phyloP scores from a whole-genome alignment of 2,888 invertebrate species.

The Caenorhabditis macrosperma region DNA sequence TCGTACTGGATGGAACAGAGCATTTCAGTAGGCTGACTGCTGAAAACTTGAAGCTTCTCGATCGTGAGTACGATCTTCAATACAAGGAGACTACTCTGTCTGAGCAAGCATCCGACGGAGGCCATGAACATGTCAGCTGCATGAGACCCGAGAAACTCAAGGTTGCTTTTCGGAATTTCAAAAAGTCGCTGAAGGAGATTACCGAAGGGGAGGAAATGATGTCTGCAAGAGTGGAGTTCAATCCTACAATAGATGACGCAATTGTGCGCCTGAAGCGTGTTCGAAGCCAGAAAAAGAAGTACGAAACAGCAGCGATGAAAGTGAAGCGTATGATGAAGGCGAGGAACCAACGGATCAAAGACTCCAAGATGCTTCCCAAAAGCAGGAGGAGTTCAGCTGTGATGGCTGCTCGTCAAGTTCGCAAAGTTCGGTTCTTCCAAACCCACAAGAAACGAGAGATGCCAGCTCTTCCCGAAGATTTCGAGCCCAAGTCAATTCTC shows the following conservation, averaged over 20 bases:
- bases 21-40: constrained; percentile 11
- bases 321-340: constrained; percentile 1
- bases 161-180: neutral
- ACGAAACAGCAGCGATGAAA: constrained; percentile 10
- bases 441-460: neutral
- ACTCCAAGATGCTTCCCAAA: neutral
- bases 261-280: neutral
- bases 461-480: neutral
- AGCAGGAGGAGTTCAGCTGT: constrained; percentile 1
- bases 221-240: neutral
- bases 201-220: neutral
- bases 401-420: constrained; percentile 17
- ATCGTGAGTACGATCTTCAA: constrained; percentile 19
- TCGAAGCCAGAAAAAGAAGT: neutral
- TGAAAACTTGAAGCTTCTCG: constrained; percentile 17
- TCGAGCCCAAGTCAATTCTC: constrained; percentile 33
- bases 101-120: neutral
- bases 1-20: constrained; percentile 29
- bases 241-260: neutral
- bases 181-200: neutral
- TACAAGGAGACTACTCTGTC: neutral
- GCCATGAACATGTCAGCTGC: neutral
- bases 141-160: neutral
- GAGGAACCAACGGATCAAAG: neutral
- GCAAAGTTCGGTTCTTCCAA: constrained; percentile 23